phyloP scores from a whole-genome alignment of 2,113 vertebrate species.

The Zingel zingel region DNA sequence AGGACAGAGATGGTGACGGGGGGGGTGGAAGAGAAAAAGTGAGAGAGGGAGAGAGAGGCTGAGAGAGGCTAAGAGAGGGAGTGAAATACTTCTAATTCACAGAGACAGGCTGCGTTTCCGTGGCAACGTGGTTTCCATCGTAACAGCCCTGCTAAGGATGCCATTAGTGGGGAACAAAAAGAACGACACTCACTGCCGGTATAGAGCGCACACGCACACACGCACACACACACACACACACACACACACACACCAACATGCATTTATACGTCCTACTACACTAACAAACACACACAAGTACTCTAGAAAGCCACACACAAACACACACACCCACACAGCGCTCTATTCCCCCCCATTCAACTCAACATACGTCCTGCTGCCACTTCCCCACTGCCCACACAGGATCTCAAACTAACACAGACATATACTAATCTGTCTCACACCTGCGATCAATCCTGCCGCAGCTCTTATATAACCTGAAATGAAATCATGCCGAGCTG shows the following conservation, averaged over 20 bases:
- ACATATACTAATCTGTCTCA: constrained; percentile 56
- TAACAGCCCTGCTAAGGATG: constrained; percentile 84
- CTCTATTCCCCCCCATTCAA: constrained; percentile 36
- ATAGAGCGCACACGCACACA: constrained; percentile 26
- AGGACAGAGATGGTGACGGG: constrained; percentile 15
- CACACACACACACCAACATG: constrained; percentile 37
- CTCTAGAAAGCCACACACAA: constrained; percentile 21
- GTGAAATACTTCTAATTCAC: constrained; percentile 82
- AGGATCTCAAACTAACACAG: constrained; percentile 52
- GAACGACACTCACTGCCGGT: constrained; percentile 72
- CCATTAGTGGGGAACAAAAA: constrained; percentile 81
- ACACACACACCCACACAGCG: constrained; percentile 46
- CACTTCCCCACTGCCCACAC: constrained; percentile 72
- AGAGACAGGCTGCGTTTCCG: constrained; percentile 83
- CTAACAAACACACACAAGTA: constrained; percentile 34
- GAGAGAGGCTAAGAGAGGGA: constrained; percentile 62
- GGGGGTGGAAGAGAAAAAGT: neutral
- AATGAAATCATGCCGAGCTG: neutral
- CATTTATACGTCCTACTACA: constrained; percentile 33
- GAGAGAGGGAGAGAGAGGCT: constrained; percentile 38
- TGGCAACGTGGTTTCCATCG: constrained; percentile 86
- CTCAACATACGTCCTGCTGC: constrained; percentile 55
- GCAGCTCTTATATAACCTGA: constrained; percentile 9
- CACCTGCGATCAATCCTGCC: constrained; percentile 56
- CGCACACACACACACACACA: constrained; percentile 17